Evolutionary conservation across 2,888 invertebrate genomes (phyloP).

Genomic region (Lissonota sp.): DNA sequence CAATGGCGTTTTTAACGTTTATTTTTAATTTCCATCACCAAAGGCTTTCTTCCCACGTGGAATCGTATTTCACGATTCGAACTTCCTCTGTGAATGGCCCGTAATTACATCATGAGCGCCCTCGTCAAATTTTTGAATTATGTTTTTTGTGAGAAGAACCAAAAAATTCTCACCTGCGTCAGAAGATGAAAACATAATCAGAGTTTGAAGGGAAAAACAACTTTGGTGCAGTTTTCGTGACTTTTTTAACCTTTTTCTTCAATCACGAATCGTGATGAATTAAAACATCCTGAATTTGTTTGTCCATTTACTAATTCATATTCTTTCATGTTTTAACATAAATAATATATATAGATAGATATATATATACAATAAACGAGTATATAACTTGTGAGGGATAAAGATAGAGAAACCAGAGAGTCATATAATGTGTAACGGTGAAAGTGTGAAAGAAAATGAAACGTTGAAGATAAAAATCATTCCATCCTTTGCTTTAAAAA

Average conservation of each 20-base stretch:
- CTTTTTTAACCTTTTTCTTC: constrained; percentile 43
- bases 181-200: constrained; percentile 65
- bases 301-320: constrained; percentile 71
- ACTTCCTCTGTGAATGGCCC: constrained; percentile 1
- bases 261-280: constrained; percentile 67
- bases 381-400: constrained; percentile 68
- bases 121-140: constrained; percentile 68
- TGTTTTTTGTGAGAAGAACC: constrained; percentile 58
- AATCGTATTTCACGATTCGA: constrained; percentile 10
- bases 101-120: constrained; percentile 67
- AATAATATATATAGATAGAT: constrained; percentile 58
- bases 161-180: neutral
- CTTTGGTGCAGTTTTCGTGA: constrained; percentile 69
- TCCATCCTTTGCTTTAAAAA: neutral
- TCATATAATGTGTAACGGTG: constrained; percentile 77
- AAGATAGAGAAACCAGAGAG: constrained; percentile 49
- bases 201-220: constrained; percentile 54
- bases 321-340: constrained; percentile 72
- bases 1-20: constrained; percentile 8
- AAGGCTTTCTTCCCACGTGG: constrained; percentile 13
- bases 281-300: constrained; percentile 65
- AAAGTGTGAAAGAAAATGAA: constrained; percentile 74
- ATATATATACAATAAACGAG: constrained; percentile 66
- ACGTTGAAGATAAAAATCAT: constrained; percentile 18
- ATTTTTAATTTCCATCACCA: neutral